Percentiles rank a stretch among this genome's conserved stretches.
Evolutionary conservation across 2,888 invertebrate species (phyloP).

Genomic region (Phyllotreta cruciferae): DNA sequence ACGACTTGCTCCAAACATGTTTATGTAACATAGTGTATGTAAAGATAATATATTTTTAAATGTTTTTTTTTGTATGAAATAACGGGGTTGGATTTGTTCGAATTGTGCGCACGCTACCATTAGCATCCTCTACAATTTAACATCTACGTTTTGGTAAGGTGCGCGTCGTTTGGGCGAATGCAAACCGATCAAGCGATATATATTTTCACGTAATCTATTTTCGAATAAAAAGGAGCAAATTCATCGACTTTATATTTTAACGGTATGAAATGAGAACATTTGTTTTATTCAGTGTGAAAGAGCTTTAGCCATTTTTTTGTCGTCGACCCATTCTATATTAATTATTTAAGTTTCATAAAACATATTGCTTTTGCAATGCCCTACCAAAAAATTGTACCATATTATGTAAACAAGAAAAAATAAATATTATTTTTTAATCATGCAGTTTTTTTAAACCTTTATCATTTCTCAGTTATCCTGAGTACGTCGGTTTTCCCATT

Average conservation of each 20-base stretch:
- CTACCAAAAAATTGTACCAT: constrained; percentile 53
- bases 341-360: constrained; percentile 54
- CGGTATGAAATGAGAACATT: constrained; percentile 53
- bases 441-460: background rate
- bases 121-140: constrained; percentile 51
- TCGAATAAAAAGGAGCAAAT: constrained; percentile 51
- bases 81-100: constrained; percentile 15
- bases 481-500: background rate
- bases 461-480: constrained; percentile 15
- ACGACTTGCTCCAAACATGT: constrained; percentile 58
- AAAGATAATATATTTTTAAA: constrained; percentile 50
- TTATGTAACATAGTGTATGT: constrained; percentile 53
- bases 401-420: constrained; percentile 53
- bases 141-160: constrained; percentile 42
- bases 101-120: constrained; percentile 29
- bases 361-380: constrained; percentile 54
- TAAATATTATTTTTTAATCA: constrained; percentile 51
- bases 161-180: constrained; percentile 25
- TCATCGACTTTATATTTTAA: constrained; percentile 51
- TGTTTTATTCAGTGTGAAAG: constrained; percentile 59
- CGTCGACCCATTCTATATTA: constrained; percentile 56
- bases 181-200: constrained; percentile 35
- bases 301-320: constrained; percentile 57
- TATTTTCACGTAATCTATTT: constrained; percentile 39
- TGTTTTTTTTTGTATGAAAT: constrained; percentile 49